Evolutionary conservation across 2,113 vertebrate species (phyloP).

Genomic region (Bothrops jararaca): DNA sequence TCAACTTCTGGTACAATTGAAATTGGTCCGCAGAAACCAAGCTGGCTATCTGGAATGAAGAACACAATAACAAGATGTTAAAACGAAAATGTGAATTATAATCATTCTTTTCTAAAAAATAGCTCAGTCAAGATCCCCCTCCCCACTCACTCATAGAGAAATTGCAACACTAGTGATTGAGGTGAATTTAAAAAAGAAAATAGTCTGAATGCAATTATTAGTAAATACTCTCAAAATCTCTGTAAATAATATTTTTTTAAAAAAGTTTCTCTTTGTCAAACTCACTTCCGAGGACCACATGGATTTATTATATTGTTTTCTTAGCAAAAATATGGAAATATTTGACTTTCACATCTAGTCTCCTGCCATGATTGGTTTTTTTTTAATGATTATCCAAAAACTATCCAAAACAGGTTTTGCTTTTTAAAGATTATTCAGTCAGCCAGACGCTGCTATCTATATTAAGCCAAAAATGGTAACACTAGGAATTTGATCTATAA

Average conservation of each 20-base stretch:
- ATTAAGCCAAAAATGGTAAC: background rate
- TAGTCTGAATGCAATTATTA: background rate
- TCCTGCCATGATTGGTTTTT: background rate
- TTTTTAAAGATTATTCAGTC: background rate
- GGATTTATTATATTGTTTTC: background rate
- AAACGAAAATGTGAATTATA: slow-evolving; percentile 3
- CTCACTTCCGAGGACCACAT: background rate
- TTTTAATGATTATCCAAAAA: background rate
- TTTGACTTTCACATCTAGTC: background rate
- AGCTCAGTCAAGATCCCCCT: background rate
- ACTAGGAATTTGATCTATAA: background rate
- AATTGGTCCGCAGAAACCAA: slow-evolving; percentile 82
- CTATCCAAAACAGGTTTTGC: background rate
- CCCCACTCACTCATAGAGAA: background rate
- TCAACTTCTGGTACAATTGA: slow-evolving; percentile 85
- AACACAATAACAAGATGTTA: slow-evolving; percentile 41
- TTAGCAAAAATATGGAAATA: background rate
- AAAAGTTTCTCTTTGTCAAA: background rate
- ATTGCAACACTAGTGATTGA: background rate
- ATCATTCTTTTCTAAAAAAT: background rate
- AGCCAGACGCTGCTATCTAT: background rate
- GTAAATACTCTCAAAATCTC: background rate
- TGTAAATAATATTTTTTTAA: background rate
- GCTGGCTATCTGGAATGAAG: slow-evolving; percentile 82
- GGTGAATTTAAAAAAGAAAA: background rate